Conservation (phyloP, 2,797 vertebrate species). For the Falco rusticolus region DNA sequence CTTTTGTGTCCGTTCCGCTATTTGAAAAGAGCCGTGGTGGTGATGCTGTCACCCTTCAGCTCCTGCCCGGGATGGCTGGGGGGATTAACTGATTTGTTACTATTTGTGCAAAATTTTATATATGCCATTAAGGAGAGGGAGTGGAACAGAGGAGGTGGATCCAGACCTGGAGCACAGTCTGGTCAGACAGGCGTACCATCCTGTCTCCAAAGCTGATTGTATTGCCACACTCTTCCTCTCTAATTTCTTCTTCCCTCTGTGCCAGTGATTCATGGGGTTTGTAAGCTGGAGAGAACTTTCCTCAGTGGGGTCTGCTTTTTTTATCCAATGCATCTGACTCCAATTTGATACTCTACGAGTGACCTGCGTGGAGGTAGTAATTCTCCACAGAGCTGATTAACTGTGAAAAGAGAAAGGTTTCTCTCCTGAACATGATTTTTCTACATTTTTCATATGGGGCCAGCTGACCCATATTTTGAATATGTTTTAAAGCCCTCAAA, state of each 20-base stretch:
- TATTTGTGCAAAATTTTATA: not conserved
- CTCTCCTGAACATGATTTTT: not conserved
- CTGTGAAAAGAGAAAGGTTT: not conserved
- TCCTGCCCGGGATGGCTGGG: not conserved
- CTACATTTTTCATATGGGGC: not conserved
- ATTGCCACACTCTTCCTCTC: not conserved
- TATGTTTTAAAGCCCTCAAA: not conserved
- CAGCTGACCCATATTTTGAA: not conserved
- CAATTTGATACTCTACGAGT: not conserved
- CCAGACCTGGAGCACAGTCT: accelerated
- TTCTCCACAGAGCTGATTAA: not conserved
- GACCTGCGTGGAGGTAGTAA: not conserved
- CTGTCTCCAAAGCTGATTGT: not conserved
- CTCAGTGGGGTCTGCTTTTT: not conserved
- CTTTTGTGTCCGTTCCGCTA: not conserved
- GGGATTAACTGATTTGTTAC: not conserved
- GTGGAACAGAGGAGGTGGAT: not conserved
- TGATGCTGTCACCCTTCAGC: not conserved
- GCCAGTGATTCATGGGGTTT: not conserved
- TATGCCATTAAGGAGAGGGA: not conserved
- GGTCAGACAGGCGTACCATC: not conserved
- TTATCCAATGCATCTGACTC: not conserved
- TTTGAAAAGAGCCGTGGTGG: not conserved
- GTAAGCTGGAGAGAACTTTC: not conserved
- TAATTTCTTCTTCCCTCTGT: not conserved